These are phyloP conservation scores for Platanista minor DNA, from an alignment of 2,113 vertebrate genomes.

Conservation along the genomic window DNA sequence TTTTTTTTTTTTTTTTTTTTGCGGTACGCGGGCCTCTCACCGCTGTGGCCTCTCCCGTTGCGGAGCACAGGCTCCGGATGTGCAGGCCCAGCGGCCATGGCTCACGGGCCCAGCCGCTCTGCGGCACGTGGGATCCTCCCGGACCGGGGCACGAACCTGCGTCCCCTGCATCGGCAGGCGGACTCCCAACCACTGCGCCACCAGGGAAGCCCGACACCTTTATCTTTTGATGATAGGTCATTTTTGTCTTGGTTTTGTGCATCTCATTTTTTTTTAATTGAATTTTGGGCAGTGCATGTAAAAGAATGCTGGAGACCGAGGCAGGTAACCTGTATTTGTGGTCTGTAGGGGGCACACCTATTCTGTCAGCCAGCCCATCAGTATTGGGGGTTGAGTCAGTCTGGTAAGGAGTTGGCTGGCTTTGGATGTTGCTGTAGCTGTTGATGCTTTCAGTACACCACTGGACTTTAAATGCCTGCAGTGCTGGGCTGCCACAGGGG, in stretches of 20 bases:
- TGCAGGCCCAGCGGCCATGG: too few species aligned
- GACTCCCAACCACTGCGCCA: too few species aligned
- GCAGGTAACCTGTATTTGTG: not conserved
- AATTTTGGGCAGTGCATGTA: not conserved
- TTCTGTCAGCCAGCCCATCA: not conserved
- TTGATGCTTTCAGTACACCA: not conserved
- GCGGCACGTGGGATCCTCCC: too few species aligned
- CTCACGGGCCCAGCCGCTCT: too few species aligned
- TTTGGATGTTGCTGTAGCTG: not conserved
- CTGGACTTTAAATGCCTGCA: not conserved
- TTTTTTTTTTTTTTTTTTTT: too few species aligned
- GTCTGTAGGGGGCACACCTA: not conserved
- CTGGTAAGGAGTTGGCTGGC: not conserved
- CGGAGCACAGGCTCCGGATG: too few species aligned
- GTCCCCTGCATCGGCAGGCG: too few species aligned
- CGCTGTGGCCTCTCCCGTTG: too few species aligned
- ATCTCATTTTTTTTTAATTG: not conserved
- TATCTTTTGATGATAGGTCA: not conserved
- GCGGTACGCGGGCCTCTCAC: too few species aligned
- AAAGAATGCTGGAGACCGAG: not conserved
- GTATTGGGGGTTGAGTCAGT: not conserved
- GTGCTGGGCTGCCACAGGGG: not conserved
- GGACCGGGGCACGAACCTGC: too few species aligned
- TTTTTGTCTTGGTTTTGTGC: constrained; percentile 16
- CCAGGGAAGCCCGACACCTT: not conserved